These are phyloP conservation scores for Dasypolia templi DNA, from an alignment of 2,888 invertebrate genomes.

Conservation along the genomic window DNA sequence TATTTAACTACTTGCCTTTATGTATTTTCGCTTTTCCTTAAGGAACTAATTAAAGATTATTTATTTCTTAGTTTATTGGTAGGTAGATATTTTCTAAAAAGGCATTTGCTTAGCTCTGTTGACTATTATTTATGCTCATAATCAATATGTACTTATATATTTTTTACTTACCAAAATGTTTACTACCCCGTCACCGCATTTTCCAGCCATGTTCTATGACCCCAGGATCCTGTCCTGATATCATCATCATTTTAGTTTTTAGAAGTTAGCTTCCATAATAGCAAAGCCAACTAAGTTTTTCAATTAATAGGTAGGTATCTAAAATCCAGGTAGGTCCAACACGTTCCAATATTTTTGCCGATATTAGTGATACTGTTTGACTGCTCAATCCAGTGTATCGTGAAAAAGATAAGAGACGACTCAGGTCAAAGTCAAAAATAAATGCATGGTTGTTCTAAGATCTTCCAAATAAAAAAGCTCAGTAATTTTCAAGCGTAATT, in stretches of 20 bases:
- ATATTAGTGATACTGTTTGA: background rate
- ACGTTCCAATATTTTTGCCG: no score
- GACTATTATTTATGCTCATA: background rate
- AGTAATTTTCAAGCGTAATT: background rate
- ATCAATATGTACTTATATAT: slow-evolving; percentile 1
- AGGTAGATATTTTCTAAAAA: background rate
- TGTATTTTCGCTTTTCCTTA: background rate
- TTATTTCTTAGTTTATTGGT: background rate
- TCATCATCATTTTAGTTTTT: background rate
- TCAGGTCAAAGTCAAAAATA: background rate
- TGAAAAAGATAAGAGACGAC: background rate
- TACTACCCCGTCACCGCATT: background rate
- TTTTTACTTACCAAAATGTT: background rate
- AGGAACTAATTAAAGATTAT: background rate
- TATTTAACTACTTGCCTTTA: background rate
- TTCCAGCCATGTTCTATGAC: background rate
- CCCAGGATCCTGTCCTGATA: background rate
- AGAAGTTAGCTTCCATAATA: background rate
- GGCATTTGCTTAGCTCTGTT: no score
- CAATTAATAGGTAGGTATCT: background rate
- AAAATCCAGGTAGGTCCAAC: background rate
- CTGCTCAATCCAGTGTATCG: no score
- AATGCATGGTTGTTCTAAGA: no score
- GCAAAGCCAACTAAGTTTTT: background rate
- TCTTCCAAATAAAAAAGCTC: background rate